Base-by-base conservation (phyloP, 2,797 vertebrate species). In the Pangasius mekongensis region DNA sequence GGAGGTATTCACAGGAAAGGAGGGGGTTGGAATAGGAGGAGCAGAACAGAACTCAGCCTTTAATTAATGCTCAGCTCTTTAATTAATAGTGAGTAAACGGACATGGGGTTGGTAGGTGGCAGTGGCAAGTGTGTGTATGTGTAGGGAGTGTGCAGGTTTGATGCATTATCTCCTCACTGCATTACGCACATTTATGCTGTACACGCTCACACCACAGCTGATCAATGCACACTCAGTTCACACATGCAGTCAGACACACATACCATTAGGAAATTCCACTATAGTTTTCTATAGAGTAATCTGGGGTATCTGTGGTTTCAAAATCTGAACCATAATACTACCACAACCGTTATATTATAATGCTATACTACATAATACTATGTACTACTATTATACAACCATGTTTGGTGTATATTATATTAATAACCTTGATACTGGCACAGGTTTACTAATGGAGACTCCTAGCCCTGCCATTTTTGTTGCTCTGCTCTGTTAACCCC, bases 51-150 rank as follows among this genome's bases (percentile, higher is more conserved):
- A 93, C 93, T 91, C 93, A 92, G 74, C 82, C 87, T 88, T 94
- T 94, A 95, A 96, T 95, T 93, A 94, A 93, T 90, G 91, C 87
- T 87, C 91, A 91, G 92, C 88, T 92, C 90, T 92, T 93, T 96
- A 96, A 95, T 95, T 95, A 95, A 93, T 54, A 73, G 73, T 89
- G 80, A 90, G 52, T 77, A 89, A 86, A 91, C 92, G 92, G 88
- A 92, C 77, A 91, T 86, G 82, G 89, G 88, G 71, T 87, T 84
- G 78, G 83, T 88, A 87, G 85, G 88, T 84, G 64, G 90, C 47
- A 49, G 80, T 83, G 71, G 85, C n/a, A 67, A 91, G 85, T 80
- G 90, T 92, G 74, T 20, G 74, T 1, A 16, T 33, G 76, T 30
- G 49, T 20, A n/a, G 9, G 71, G 9, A 47, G 24, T 13, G 8